Evolutionary conservation across 2,113 vertebrate genomes (phyloP).

Genomic region (Brachyistius frenatus): DNA sequence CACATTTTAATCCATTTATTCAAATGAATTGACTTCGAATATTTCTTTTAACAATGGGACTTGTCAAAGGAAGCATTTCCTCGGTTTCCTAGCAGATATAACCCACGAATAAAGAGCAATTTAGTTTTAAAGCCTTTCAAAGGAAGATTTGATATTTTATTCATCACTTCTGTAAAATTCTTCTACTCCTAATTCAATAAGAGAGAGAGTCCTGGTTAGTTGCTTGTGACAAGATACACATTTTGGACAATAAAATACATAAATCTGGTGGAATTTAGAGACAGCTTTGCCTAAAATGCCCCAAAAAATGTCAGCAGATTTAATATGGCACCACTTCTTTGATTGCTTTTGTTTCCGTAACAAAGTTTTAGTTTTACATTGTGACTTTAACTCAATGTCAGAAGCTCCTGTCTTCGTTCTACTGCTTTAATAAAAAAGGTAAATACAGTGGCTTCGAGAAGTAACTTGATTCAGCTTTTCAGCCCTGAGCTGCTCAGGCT

Average conservation of each 20-base stretch:
- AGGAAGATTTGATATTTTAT: not conserved
- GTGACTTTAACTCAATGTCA: too few species aligned
- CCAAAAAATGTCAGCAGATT: not conserved
- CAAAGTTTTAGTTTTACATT: too few species aligned
- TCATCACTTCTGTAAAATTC: not conserved
- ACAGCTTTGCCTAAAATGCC: not conserved
- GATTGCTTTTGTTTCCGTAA: too few species aligned
- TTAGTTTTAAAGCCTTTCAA: not conserved
- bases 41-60: too few species aligned
- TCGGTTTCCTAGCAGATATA: too few species aligned
- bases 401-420: not conserved
- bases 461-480: constrained; percentile 25
- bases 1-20: not conserved
- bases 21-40: too few species aligned
- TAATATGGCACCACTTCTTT: too few species aligned
- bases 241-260: not conserved
- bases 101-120: too few species aligned
- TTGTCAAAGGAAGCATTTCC: too few species aligned
- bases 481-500: constrained; percentile 31
- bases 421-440: not conserved
- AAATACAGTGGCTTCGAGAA: not conserved
- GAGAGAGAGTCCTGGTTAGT: too few species aligned
- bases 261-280: too few species aligned
- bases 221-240: not conserved
- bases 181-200: not conserved